Evolutionary conservation across 2,797 vertebrate genomes (phyloP), one percentile per base, ranked within the genome.

Genomic region (Enteromius radiatus): DNA sequence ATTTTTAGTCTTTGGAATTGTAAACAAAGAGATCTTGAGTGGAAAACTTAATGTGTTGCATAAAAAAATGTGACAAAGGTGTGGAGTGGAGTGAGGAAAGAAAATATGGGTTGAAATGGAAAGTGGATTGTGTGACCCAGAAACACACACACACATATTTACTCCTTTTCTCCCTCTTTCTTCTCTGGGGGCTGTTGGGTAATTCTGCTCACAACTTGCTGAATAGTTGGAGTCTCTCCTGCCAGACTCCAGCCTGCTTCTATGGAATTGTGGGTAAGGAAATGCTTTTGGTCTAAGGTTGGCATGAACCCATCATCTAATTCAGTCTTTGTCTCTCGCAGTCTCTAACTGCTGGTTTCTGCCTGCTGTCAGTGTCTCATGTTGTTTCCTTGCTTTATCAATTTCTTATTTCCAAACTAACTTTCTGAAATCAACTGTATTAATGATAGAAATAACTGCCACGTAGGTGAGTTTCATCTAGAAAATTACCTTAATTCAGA

Each of bases 181-280:
- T 33, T 28, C 56, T 63, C 59, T 63, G 43, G 38, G 26, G 28
- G 15, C 64, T 76, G 49, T 68, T 68, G 73, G 73, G 49, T 76
- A 76, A 82, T 52, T 75, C 75, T 64, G 73, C 81, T 80, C 77
- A 80, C 79, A 71, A 78, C 76, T 88, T 81, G 73, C 52, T 11
- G 75, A 61, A 81, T 67, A 67, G 63, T 47, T 77, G 59, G 31
- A 61, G 81, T 38, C 5, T 52, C 41, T 54, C 11, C 23, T 82
- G 63, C 84, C 78, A 78, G 80, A 85, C 76, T 36, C 70, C 84
- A 85, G 47, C 17, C 76, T 74, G 80, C 49, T 47, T 85, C 68
- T 54, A 69, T 43, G 54, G 63, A 54, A 77, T 52, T 77, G 56
- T 56, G 78, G 80, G 82, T 56, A 81, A 69, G 59, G 47, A 78